phyloP scores from a whole-genome alignment of 1,140 invertebrate species.

The Drosophila kepulauana region DNA sequence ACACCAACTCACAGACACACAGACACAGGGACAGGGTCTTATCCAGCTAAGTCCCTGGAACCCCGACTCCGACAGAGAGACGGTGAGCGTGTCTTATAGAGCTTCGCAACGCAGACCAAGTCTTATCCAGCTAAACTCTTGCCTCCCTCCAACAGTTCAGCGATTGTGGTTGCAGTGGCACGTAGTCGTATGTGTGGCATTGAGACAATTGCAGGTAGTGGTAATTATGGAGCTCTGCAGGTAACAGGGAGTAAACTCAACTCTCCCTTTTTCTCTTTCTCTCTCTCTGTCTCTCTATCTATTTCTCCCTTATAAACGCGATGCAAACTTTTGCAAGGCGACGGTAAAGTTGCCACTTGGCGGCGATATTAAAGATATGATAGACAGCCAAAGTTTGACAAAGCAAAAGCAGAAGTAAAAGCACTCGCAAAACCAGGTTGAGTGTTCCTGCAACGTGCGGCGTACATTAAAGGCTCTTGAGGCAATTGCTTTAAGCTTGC shows the following conservation, averaged over 20 bases:
- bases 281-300: too few species aligned
- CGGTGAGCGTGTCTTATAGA: background rate
- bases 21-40: background rate
- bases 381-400: conserved; percentile 74
- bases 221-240: conserved; percentile 58
- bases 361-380: conserved; percentile 66
- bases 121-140: background rate
- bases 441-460: conserved; percentile 5
- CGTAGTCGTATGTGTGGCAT: conserved; percentile 58
- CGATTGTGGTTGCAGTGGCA: conserved; percentile 64
- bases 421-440: conserved; percentile 31
- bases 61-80: background rate
- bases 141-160: background rate
- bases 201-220: conserved; percentile 70
- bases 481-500: conserved; percentile 19
- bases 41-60: background rate
- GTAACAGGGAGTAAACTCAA: conserved; percentile 3
- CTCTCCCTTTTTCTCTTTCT: too few species aligned
- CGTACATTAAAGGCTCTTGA: conserved; percentile 40
- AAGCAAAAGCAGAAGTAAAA: background rate
- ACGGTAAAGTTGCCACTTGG: conserved; percentile 65
- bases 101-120: background rate
- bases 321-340: conserved; percentile 43
- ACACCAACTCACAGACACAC: background rate
- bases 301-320: conserved; percentile 18